Base-by-base conservation (phyloP, 1,140 invertebrate species). In the Pararge aegeria region DNA sequence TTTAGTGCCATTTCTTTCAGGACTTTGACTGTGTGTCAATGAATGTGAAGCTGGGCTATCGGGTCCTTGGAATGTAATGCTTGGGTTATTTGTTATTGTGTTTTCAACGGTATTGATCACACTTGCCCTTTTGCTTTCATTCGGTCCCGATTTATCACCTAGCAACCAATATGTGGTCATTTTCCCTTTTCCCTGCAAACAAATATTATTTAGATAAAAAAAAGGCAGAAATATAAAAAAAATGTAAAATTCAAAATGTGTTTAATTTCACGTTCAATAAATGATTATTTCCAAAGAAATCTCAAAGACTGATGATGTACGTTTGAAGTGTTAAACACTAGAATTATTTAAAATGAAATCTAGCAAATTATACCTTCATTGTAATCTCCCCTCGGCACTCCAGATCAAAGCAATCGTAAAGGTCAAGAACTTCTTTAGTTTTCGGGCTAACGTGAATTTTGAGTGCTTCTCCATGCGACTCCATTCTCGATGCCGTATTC, bases 381-480 rank as follows among this genome's bases (percentile, higher is more conserved):
- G 96, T 95, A 19, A 99, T 95, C 75, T 97, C 94, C 20, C 98
- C 98, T 66, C 98, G 90, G 38, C 96, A 93, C 60, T 96, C 95
- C 2, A 98, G 89, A 10, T 95, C 93, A 75, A 99, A 99, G 18
- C 94, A 95, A 5, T 95, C 95, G 78, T 98, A 98, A 1, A 93
- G 93, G 70, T 98, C 97, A 55, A 99, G 90, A 21, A 98, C 93
- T 66, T 94, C 93, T 80, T 99, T 98, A 0, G 98, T 99, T 24
- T 92, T 93, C 0, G 95, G 94, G 80, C 97, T 99, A 5, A 99
- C 96, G 87, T 99, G 98, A 59, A 99, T 99, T 86, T 94, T 96
- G 3, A 99, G 88, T 1, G 98, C 97, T 89, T 94, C 92, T 18
- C 97, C 97, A 77, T 97, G 98, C 12, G 96, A 97, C 90, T 99